Evolutionary conservation across 2,113 vertebrate genomes (phyloP), one percentile per base, ranked within the genome.

Genomic region (Xiphorhynchus elegans): DNA sequence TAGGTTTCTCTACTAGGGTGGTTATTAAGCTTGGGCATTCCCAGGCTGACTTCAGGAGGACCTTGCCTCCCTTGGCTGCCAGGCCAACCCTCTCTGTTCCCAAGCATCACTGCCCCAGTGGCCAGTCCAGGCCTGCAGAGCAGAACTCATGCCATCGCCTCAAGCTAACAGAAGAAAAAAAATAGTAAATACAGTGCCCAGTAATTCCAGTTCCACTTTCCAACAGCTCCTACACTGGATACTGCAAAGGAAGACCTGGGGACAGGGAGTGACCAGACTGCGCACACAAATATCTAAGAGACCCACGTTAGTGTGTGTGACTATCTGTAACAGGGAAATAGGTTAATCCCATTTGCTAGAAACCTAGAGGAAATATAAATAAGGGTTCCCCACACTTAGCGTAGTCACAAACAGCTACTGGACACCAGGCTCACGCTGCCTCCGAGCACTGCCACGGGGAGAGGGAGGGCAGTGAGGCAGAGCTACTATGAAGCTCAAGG

Each of bases 371-470:
- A 83, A 94, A 95, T 90, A 95, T 84, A 93, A 97, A 94, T 77
- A 91, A 82, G 84, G 93, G 84, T 69, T 95, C 83, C 95, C 85
- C 93, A 95, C 91, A 94, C 75, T 93, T 63, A 95, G 98, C 96
- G 18, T 88, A 96, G 97, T 97, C 96, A 96, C 96, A 90, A 97
- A 94, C 97, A 98, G 97, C 97, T 97, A 98, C 92, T 81, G 95
- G 94, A 96, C 92, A 95, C 66, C 52, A 91, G 96, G 95, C 76
- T 93, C 46, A 87, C 73, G 1, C 95, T 94, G 91, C 95, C 74
- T 68, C 78, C 3, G 18, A 79, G 84, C 1, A 4, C 93, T 87
- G 81, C 93, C 93, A 24, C 4, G 5, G 17, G 55, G 64, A 62
- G 82, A 50, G 59, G 75, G 79, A 40, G 29, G 80, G 69, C 93